phyloP scores from a whole-genome alignment of 2,113 vertebrate species.

The Ceyx cyanopectus region DNA sequence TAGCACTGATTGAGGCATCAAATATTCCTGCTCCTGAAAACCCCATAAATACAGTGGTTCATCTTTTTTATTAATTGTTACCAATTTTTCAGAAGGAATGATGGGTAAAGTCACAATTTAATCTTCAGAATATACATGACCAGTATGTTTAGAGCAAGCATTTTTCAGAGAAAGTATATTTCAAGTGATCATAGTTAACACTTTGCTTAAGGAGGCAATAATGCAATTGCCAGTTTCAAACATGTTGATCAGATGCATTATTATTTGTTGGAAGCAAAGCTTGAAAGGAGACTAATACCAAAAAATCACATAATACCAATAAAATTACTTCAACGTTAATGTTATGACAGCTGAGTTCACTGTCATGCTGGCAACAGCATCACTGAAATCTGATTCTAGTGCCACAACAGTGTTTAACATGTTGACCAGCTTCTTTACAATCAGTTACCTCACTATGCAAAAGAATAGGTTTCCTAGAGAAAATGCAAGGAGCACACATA shows the following conservation, averaged over 20 bases:
- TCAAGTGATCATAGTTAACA: neutral
- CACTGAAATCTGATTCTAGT: neutral
- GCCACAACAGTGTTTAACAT: neutral
- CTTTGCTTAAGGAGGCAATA: neutral
- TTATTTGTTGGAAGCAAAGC: neutral
- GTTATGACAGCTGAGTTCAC: neutral
- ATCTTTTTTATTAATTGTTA: neutral
- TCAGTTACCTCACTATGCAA: neutral
- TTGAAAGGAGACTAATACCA: neutral
- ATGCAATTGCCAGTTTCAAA: neutral
- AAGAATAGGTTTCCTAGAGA: neutral
- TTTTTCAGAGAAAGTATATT: neutral
- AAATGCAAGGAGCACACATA: neutral
- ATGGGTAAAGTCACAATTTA: neutral
- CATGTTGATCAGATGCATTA: neutral
- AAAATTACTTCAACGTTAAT: neutral
- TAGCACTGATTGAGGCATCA: neutral
- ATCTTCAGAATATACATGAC: neutral
- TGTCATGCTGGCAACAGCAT: neutral
- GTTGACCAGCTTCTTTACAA: neutral
- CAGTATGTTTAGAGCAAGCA: neutral
- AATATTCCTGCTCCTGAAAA: neutral
- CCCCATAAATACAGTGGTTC: rapidly evolving
- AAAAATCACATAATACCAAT: neutral
- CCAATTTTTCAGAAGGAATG: neutral